Evolutionary conservation across 2,888 invertebrate genomes (phyloP), one percentile per base, ranked within the genome.

Genomic region (Chalcis sispes): DNA sequence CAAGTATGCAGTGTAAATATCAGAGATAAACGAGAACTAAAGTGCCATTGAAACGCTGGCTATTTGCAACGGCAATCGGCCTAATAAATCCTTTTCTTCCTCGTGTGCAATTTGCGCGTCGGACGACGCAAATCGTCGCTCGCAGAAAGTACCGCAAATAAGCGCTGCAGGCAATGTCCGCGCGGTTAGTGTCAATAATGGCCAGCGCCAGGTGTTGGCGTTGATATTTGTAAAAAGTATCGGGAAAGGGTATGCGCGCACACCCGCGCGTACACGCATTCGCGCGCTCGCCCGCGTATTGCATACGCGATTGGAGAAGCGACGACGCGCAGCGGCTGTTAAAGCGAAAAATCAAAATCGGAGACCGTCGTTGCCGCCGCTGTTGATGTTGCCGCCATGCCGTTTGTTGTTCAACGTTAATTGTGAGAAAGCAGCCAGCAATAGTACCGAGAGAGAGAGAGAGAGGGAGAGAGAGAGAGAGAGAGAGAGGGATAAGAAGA

Each of bases 341-440:
- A n/a, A n/a, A n/a, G n/a, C n/a, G n/a, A n/a, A 58, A 72, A 59
- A 56, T 67, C 59, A 61, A 62, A 61, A 70, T 73, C 64, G 54
- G 40, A 61, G 64, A 59, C 58, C 4, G 61, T 27, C 20, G 32
- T 1, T 27, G 61, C 40, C n/a, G 10, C 15, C 5, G 59, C n/a
- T n/a, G n/a, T n/a, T n/a, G n/a, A n/a, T n/a, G n/a, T n/a, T n/a
- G n/a, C n/a, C n/a, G n/a, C n/a, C n/a, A n/a, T 2, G 56, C 32
- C 27, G 29, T 58, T 36, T 27, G 70, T 52, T 66, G 66, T 71
- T 36, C 50, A 61, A 27, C 40, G 76, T 80, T 80, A 80, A n/a
- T 80, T 81, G 80, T 80, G 81, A 80, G 83, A 80, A 81, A 77
- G 79, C 79, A 77, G 42, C 32, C 5, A 20, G 65, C 48, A 18